These are phyloP conservation scores for Mimas tiliae DNA, from an alignment of 2,888 invertebrate genomes.

Conservation along the genomic window DNA sequence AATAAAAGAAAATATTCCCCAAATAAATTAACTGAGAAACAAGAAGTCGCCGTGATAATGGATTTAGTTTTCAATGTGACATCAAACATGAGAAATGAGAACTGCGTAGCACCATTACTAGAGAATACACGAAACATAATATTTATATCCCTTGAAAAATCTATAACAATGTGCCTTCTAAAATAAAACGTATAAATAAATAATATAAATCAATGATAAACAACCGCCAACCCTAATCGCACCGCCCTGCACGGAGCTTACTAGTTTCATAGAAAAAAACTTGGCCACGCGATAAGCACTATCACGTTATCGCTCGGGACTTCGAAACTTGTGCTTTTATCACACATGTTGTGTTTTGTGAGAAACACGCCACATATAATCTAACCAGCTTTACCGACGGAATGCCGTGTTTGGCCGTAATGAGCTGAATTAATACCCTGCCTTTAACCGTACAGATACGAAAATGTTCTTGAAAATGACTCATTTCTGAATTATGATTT, in stretches of 20 bases:
- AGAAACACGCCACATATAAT: slow-evolving; percentile 37
- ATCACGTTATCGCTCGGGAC: slow-evolving; percentile 57
- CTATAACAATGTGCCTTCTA: background rate
- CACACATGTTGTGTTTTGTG: slow-evolving; percentile 35
- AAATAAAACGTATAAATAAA: background rate
- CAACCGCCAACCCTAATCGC: slow-evolving; percentile 25
- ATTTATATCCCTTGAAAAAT: background rate
- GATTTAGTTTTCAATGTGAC: background rate
- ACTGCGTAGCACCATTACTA: background rate
- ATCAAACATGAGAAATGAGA: background rate
- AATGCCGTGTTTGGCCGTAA: background rate
- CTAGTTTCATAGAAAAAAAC: slow-evolving; percentile 66
- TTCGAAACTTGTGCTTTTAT: slow-evolving; percentile 47
- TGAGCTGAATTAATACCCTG: slow-evolving; percentile 9
- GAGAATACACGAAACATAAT: background rate
- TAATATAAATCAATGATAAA: background rate
- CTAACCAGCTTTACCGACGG: slow-evolving; percentile 1
- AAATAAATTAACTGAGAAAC: background rate
- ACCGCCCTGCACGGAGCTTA: slow-evolving; percentile 33
- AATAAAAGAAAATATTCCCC: no score
- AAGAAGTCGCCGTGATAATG: background rate
- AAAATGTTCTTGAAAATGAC: slow-evolving; percentile 9
- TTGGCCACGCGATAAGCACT: slow-evolving; percentile 68
- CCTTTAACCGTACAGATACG: background rate
- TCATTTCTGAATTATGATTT: slow-evolving; percentile 23